Evolutionary conservation across 2,888 invertebrate genomes (phyloP), one percentile per base, ranked within the genome.

Genomic region (Pemphredon lugubris): DNA sequence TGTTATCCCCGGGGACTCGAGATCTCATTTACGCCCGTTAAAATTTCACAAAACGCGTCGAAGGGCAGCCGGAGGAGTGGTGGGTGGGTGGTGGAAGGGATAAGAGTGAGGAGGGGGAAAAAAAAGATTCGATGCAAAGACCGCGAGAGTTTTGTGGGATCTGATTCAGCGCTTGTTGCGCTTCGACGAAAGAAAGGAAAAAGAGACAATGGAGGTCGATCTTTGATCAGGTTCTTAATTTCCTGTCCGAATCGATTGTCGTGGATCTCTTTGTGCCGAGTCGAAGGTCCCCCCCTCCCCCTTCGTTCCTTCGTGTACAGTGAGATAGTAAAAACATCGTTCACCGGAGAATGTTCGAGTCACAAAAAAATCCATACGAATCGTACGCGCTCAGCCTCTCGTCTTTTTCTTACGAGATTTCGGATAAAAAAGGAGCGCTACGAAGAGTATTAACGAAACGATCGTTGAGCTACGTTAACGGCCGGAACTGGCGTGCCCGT

Each of bases 181-280:
- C 58, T 75, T 79, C 78, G 61, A 58, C 61, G 60, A 18, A 37
- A 39, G 48, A 58, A 69, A 66, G 58, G 69, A 77, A 60, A 66
- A 77, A 55, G 48, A 76, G 69, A 77, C 66, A 73, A 70, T 60
- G 66, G 60, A 42, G 34, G 37, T 34, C 64, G 61, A 40, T 61
- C 68, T 59, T 65, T 50, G 77, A 77, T 60, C 79, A 45, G 63
- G 53, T 73, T 79, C 83, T 79, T 81, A 85, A 84, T 84, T 84
- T 83, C 83, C 82, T 78, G 79, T 83, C 77, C 80, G 83, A 85
- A 68, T 63, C 71, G 63, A 61, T 79, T 74, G 72, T 81, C 75
- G 75, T 59, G 73, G 73, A 61, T 69, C 68, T 42, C 63, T 75
- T 74, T 76, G 73, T 75, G 68, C 57, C 48, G 42, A 18, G 26